These are phyloP conservation scores for Tympanoctomys barrerae DNA, from an alignment of 2,797 vertebrate genomes.

Conservation along the genomic window DNA sequence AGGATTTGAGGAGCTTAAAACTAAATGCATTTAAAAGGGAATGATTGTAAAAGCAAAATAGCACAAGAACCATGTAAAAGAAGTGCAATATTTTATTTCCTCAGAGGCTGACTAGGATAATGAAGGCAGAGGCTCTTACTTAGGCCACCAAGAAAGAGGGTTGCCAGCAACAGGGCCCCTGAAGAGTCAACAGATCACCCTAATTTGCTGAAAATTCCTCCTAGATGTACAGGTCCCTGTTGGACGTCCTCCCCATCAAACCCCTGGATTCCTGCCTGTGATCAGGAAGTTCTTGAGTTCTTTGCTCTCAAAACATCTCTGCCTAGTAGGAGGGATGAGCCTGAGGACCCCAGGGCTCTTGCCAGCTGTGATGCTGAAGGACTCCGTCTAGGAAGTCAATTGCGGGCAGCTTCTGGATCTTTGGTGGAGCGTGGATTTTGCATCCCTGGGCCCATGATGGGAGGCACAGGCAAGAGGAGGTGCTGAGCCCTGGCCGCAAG, in stretches of 20 bases:
- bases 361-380: neutral
- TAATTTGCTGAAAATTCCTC: neutral
- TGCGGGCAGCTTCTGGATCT: neutral
- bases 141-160: neutral
- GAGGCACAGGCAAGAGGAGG: neutral
- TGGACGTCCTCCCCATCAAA: neutral
- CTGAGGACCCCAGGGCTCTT: too few species aligned
- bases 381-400: neutral
- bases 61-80: constrained; percentile 55
- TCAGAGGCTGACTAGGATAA: constrained; percentile 62
- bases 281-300: neutral
- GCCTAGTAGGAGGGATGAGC: neutral
- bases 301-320: neutral
- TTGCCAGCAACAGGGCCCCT: neutral
- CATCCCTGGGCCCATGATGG: neutral
- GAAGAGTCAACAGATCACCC: neutral
- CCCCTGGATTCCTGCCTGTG: neutral
- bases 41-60: constrained; percentile 74
- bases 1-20: constrained; percentile 83
- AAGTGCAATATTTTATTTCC: constrained; percentile 66
- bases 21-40: constrained; percentile 80
- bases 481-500: neutral
- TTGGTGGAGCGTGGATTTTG: neutral
- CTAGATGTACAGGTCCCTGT: neutral
- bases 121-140: constrained; percentile 62